Percentiles rank a stretch among this genome's conserved stretches.
Conservation (phyloP, 1,140 invertebrate genomes). For the Pentalonia nigronervosa region DNA sequence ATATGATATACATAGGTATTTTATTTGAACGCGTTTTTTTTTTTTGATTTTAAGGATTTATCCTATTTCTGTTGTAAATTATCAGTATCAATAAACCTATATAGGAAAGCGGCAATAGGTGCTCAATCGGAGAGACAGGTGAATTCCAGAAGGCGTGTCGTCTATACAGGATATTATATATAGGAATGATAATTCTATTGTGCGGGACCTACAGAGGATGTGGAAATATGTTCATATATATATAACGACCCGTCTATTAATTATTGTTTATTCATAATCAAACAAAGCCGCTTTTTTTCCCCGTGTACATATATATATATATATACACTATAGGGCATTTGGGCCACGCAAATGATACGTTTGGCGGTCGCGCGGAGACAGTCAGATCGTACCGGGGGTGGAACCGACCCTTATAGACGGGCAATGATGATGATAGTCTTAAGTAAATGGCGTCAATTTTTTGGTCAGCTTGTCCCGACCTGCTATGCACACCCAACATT, state of each 20-base stretch:
- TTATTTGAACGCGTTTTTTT: neutral
- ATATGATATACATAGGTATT: neutral
- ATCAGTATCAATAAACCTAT: neutral
- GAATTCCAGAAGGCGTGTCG: slow-evolving; percentile 38
- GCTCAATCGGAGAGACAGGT: slow-evolving; percentile 3
- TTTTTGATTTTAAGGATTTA: neutral
- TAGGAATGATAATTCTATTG: slow-evolving; percentile 1
- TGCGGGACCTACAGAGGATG: neutral
- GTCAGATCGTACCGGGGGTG: slow-evolving; percentile 36
- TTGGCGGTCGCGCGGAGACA: slow-evolving; percentile 41
- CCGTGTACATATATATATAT: neutral
- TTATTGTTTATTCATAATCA: slow-evolving; percentile 54
- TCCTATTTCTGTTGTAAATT: neutral
- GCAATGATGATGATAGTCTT: slow-evolving; percentile 54
- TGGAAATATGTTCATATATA: neutral
- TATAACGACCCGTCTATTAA: slow-evolving; percentile 29
- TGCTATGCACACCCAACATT: slow-evolving; percentile 26
- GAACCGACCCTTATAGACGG: slow-evolving; percentile 48
- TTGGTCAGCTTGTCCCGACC: slow-evolving; percentile 37
- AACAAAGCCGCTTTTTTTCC: neutral
- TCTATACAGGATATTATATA: neutral
- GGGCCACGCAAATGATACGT: slow-evolving; percentile 55
- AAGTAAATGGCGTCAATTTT: slow-evolving; percentile 58
- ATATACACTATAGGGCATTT: neutral
- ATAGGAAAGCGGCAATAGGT: neutral